phyloP scores from a whole-genome alignment of 1,140 invertebrate species.

The Thaumetopoea pityocampa region DNA sequence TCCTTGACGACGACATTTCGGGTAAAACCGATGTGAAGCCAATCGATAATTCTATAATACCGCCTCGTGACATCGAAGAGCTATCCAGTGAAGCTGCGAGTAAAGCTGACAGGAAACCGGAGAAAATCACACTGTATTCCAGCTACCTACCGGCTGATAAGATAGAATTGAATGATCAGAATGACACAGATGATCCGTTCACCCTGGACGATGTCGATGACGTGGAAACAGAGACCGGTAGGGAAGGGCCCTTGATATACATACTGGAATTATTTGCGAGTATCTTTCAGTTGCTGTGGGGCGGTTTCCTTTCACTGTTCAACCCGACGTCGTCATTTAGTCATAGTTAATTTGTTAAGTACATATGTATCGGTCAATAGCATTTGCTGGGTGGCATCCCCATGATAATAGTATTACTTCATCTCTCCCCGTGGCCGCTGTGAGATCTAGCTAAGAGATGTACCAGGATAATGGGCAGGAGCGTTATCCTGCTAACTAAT shows the following conservation, averaged over 20 bases:
- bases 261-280: constrained; percentile 53
- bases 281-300: constrained; percentile 45
- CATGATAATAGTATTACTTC: no score
- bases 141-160: constrained; percentile 39
- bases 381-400: no score
- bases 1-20: constrained; percentile 46
- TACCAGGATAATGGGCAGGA: no score
- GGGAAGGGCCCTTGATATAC: constrained; percentile 44
- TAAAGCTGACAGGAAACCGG: constrained; percentile 54
- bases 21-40: constrained; percentile 31
- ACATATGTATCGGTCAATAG: no score
- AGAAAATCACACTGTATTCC: constrained; percentile 56
- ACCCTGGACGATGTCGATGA: constrained; percentile 38
- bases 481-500: no score
- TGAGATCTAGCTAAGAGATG: no score
- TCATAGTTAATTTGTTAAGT: no score
- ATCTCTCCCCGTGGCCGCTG: no score
- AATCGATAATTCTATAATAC: constrained; percentile 44
- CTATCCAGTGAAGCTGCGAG: constrained; percentile 39
- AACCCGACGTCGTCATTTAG: no score
- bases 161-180: constrained; percentile 30
- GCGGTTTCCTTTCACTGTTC: constrained; percentile 41
- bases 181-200: constrained; percentile 29
- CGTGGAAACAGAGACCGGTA: constrained; percentile 20
- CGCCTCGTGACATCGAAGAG: constrained; percentile 54